Conservation (phyloP, 2,888 invertebrate species). For the Zelleria hepariella region DNA sequence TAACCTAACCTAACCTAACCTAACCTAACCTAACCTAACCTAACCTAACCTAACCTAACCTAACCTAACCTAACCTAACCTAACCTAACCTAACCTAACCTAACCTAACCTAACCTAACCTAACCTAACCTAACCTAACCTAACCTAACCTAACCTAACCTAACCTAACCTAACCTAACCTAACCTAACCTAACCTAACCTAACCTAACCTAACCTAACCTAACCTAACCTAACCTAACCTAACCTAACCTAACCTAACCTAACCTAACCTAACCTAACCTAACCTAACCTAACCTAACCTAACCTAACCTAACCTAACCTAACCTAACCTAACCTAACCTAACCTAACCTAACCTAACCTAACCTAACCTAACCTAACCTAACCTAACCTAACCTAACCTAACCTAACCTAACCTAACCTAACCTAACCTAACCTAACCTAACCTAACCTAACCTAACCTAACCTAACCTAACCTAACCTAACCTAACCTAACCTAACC, state of each 20-base stretch:
- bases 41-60: constrained; percentile 11
- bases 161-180: constrained; percentile 12
- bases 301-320: constrained; percentile 12
- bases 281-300: constrained; percentile 11
- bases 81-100: constrained; percentile 11
- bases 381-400: constrained; percentile 10
- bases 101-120: constrained; percentile 9
- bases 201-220: constrained; percentile 11
- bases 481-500: constrained; percentile 11
- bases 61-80: constrained; percentile 11
- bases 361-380: constrained; percentile 10
- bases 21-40: constrained; percentile 12
- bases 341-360: constrained; percentile 10
- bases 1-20: constrained; percentile 11
- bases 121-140: constrained; percentile 9
- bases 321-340: constrained; percentile 11
- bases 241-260: constrained; percentile 11
- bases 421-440: constrained; percentile 11
- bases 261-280: constrained; percentile 10
- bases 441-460: constrained; percentile 11
- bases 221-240: constrained; percentile 11
- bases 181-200: constrained; percentile 11
- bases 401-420: constrained; percentile 10
- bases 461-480: constrained; percentile 11
- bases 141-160: constrained; percentile 12